Percentiles rank a stretch among this genome's conserved stretches.
phyloP scores from a whole-genome alignment of 2,888 invertebrate genomes.

The Calliscelio sp. region DNA sequence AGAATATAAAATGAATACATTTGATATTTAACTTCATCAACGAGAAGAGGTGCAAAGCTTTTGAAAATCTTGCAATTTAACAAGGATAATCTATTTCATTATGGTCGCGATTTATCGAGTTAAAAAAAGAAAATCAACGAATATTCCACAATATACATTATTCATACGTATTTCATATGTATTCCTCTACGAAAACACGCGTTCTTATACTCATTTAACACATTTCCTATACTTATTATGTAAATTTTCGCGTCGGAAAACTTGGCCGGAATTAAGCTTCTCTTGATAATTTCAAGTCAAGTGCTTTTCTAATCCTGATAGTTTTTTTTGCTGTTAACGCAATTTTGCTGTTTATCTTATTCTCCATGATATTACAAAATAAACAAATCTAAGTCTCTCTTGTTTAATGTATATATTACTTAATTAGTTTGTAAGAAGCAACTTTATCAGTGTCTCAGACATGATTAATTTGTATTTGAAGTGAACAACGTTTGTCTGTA shows the following conservation, averaged over 20 bases:
- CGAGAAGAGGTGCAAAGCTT: background rate
- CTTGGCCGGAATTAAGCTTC: slow-evolving; percentile 20
- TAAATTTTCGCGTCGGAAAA: background rate
- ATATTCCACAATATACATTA: slow-evolving; percentile 24
- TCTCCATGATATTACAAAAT: background rate
- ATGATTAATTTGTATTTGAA: slow-evolving; percentile 23
- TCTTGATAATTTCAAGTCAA: slow-evolving; percentile 30
- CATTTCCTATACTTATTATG: slow-evolving; percentile 44
- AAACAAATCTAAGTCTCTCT: background rate
- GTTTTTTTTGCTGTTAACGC: background rate
- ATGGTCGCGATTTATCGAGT: background rate
- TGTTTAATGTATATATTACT: background rate
- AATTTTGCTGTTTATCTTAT: background rate
- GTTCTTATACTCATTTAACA: slow-evolving; percentile 25
- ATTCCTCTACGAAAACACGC: slow-evolving; percentile 28
- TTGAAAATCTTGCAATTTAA: slow-evolving; percentile 12
- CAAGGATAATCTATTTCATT: slow-evolving; percentile 17
- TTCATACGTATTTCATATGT: slow-evolving; percentile 39
- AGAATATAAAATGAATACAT: no score
- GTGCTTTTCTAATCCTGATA: background rate
- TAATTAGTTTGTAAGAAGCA: slow-evolving; percentile 31
- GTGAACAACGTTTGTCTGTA: slow-evolving; percentile 42
- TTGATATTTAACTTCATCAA: background rate
- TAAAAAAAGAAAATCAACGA: background rate
- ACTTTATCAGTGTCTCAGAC: slow-evolving; percentile 40